A percentile compares a stretch with the other conserved stretches of the same genome.
These are phyloP conservation scores for Gallinago undulata DNA, from an alignment of 2,113 vertebrate species.

Conservation along the genomic window DNA sequence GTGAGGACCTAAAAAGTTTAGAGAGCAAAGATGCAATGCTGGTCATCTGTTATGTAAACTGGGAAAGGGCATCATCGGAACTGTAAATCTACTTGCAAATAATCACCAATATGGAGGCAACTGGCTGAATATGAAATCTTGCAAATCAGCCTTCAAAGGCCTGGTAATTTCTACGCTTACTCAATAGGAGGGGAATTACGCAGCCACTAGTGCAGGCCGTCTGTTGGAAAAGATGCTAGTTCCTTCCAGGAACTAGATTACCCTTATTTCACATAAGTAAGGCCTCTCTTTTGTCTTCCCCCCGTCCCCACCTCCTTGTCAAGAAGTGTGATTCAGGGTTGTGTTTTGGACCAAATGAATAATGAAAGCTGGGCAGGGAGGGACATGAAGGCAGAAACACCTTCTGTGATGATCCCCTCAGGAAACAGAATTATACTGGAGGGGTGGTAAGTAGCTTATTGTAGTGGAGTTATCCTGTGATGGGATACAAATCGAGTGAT, in stretches of 20 bases:
- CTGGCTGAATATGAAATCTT: background rate
- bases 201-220: background rate
- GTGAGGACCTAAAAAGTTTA: background rate
- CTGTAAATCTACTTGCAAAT: background rate
- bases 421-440: background rate
- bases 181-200: background rate
- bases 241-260: background rate
- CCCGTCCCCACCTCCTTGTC: background rate
- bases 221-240: background rate
- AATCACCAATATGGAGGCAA: background rate
- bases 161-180: background rate
- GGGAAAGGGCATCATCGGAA: background rate
- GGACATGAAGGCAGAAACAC: background rate
- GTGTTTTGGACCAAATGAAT: background rate
- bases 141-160: background rate
- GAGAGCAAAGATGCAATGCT: background rate
- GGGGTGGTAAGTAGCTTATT: background rate
- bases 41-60: background rate
- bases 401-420: background rate
- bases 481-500: background rate
- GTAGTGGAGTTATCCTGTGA: background rate
- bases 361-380: background rate
- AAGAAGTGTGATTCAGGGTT: background rate
- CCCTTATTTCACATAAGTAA: background rate
- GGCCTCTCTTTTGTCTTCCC: rapidly evolving